phyloP scores from a whole-genome alignment of 2,888 invertebrate species.

The Frankliniella intonsa region DNA sequence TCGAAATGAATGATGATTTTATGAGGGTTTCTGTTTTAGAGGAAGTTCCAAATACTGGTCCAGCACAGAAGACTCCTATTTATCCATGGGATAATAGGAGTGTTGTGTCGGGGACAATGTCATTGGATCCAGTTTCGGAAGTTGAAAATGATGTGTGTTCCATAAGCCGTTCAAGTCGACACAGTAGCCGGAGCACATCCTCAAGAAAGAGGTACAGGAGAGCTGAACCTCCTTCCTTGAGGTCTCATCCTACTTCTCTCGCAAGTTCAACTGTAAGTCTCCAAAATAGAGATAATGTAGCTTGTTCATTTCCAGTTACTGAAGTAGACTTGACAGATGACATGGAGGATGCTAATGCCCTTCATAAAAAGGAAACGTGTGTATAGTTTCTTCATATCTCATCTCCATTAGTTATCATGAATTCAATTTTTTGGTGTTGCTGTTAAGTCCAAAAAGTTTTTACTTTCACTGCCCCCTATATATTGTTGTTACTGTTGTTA shows the following conservation, averaged over 20 bases:
- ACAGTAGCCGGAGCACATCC: not conserved
- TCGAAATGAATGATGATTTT: not conserved
- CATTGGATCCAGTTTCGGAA: not conserved
- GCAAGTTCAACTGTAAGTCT: not conserved
- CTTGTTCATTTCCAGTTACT: not conserved
- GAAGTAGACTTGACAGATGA: not conserved
- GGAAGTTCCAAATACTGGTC: not conserved
- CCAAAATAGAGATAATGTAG: not conserved
- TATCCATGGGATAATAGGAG: slow-evolving; percentile 1
- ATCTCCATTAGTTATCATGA: too few species aligned
- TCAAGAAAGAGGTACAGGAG: not conserved
- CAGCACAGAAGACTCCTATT: not conserved
- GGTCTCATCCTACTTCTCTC: not conserved
- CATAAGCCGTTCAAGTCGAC: slow-evolving; percentile 1
- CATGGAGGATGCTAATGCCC: not conserved
- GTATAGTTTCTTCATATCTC: not conserved
- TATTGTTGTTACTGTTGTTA: too few species aligned
- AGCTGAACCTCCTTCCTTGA: not conserved
- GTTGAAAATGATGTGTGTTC: not conserved
- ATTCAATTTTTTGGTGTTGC: too few species aligned
- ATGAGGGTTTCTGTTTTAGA: not conserved
- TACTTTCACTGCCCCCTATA: too few species aligned
- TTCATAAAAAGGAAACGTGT: not conserved
- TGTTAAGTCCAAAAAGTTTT: too few species aligned
- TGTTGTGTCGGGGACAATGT: not conserved